phyloP scores from a whole-genome alignment of 2,113 vertebrate species.

The Ageneiosus marmoratus region DNA sequence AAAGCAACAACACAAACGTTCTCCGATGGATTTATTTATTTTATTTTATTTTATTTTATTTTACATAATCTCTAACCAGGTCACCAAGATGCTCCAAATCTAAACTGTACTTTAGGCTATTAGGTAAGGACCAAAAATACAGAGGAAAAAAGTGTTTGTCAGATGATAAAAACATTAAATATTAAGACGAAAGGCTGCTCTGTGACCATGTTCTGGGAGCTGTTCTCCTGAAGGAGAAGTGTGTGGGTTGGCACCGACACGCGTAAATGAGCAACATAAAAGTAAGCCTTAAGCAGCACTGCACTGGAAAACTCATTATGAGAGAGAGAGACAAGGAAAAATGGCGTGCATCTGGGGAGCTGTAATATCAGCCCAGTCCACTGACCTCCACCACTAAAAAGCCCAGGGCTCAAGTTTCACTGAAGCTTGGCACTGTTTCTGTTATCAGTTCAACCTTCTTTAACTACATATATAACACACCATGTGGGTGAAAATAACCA shows the following conservation, averaged over 20 bases:
- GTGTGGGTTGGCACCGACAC: constrained; percentile 62
- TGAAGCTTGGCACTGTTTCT: constrained; percentile 6
- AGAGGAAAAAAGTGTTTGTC: constrained; percentile 23
- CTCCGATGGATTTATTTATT: not conserved
- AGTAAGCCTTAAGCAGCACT: constrained; percentile 56
- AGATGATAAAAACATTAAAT: constrained; percentile 67
- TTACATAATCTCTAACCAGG: too few relatives aligned
- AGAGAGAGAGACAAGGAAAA: constrained; percentile 33
- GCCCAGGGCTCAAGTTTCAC: constrained; percentile 62
- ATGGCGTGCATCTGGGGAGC: constrained; percentile 44
- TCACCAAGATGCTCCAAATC: not conserved
- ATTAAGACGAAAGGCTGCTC: constrained; percentile 42
- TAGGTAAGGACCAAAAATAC: not conserved
- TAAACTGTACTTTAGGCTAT: not conserved
- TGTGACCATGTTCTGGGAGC: constrained; percentile 38
- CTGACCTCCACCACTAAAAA: constrained; percentile 57
- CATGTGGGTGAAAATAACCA: not conserved
- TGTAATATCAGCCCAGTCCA: constrained; percentile 61
- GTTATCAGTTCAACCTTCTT: constrained; percentile 26
- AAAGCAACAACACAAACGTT: not conserved
- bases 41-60: not conserved
- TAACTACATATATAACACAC: not conserved
- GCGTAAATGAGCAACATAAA: constrained; percentile 68
- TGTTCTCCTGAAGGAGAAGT: constrained; percentile 55
- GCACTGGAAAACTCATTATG: constrained; percentile 67